Evolutionary conservation across 2,888 invertebrate genomes (phyloP), one percentile per base, ranked within the genome.

Genomic region (Himalopsyche anomala): DNA sequence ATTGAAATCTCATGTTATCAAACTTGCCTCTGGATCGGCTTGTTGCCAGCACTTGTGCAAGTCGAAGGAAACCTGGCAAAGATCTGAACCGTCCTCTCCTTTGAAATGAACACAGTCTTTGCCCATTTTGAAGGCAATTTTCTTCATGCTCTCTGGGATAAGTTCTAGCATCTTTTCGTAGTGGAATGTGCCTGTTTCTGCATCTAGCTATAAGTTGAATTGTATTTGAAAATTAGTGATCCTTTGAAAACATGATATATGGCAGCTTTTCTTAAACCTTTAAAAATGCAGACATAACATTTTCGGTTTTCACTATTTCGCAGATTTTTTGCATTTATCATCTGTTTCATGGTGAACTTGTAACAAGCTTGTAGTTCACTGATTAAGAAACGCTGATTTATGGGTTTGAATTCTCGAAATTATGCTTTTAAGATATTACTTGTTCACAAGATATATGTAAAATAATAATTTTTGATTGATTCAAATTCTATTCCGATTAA

Each of bases 31-130:
- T 17, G 90, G 90, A 86, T 90, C 90, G 6, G 89, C 87, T 81
- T 88, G 88, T 86, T 90, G 90, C 90, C 90, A 90, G 85, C 90
- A 90, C 69, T 87, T 86, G 74, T 90, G 90, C 12, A 90, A 82
- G 82, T 90, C 90, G 51, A 88, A 90, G 2, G 90, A 89, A 8
- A 90, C 89, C 74, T 90, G 90, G 82, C 90, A 90, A 4, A 90
- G 88, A 83, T 90, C 90, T 2, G 89, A 56, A n/a, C 89, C 89
- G 0, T 89, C 89, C 81, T 90, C 90, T 0, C 90, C 90, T 82
- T 89, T 90, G 88, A 89, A 90, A 87, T 90, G 90, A 3, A 90
- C 85, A 84, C 90, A 90, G 81, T 89, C 89, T 54, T 89, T 89
- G 6, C 90, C 90, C 90, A 90, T 90, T 42, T 89, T 89, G 84